Evolutionary conservation across 2,888 invertebrate genomes (phyloP), one percentile per base, ranked within the genome.

Genomic region (Plagodis dolabraria): DNA sequence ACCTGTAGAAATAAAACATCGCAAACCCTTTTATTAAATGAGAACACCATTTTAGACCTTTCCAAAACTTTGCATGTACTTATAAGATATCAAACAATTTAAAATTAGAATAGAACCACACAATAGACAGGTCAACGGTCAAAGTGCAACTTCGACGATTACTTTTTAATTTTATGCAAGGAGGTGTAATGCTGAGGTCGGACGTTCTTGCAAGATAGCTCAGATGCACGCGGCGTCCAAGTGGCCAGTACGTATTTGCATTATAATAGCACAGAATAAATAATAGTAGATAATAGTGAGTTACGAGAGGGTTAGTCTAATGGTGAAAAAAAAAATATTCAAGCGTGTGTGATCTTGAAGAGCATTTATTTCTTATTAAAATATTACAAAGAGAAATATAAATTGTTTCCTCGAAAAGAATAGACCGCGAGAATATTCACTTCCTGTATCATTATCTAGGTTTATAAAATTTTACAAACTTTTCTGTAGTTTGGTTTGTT

Each of bases 91-190:
- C 22, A 22, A 22, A 22, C 22, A 22, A 22, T 22, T 22, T 22
- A 22, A 22, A 22, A 22, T 22, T 22, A 22, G 22, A 22, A 22
- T 22, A 22, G 22, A 22, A 22, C n/a, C 33, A 9, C 7, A 44
- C 33, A 34, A 43, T 22, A 22, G 33, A 6, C 12, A 48, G 36
- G 44, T 22, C 51, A 57, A 80, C 81, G 79, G 77, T 79, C 70
- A 63, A 65, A 75, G 76, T 79, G 79, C 69, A 72, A 71, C 68
- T 70, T 71, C 68, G 75, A 45, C 54, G 34, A 60, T 57, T 70
- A 62, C 57, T 68, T 72, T 68, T 68, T 79, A 80, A 88, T 90
- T 89, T 81, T 91, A 91, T 91, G 90, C 91, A 88, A 76, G 79
- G 72, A 76, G 75, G 74, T 87, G 82, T 88, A 86, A 85, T 74